These are phyloP conservation scores for Drosophila guanche DNA, from an alignment of 1,140 invertebrate genomes.

Conservation along the genomic window DNA sequence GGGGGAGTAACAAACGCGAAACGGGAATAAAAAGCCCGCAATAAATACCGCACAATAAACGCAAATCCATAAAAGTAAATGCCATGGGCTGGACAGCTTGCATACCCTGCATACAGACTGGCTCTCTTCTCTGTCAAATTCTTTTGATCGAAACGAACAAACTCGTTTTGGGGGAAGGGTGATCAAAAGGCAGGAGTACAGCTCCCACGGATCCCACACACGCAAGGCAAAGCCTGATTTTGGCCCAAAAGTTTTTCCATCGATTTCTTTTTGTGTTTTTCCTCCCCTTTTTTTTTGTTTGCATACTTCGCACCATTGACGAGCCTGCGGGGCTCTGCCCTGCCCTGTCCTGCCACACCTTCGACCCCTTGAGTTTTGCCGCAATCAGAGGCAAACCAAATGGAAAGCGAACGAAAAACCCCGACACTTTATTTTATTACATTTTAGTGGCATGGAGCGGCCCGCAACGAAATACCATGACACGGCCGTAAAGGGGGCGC, in stretches of 20 bases:
- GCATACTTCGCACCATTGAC: constrained; percentile 62
- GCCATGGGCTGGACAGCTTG: constrained; percentile 3
- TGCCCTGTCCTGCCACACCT: neutral
- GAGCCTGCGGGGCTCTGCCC: constrained; percentile 33
- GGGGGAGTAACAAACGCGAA: constrained; percentile 11
- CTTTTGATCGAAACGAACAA: no score
- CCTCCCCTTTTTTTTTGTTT: constrained; percentile 27
- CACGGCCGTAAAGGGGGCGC: constrained; percentile 24
- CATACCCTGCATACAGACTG: neutral
- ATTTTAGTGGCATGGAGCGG: constrained; percentile 49
- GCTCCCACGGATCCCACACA: neutral
- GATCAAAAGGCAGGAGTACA: constrained; percentile 3
- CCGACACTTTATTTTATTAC: constrained; percentile 74
- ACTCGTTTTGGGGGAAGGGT: no score
- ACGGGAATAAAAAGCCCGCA: constrained; percentile 47
- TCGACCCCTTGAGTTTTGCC: constrained; percentile 4
- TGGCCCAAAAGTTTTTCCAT: constrained; percentile 20
- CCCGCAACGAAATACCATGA: constrained; percentile 8
- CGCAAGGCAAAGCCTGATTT: constrained; percentile 18
- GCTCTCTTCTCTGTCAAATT: neutral
- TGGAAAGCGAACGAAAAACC: constrained; percentile 46
- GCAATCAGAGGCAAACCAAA: constrained; percentile 39
- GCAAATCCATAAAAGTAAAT: constrained; percentile 57
- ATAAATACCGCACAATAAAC: constrained; percentile 77
- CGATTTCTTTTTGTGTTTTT: constrained; percentile 25